Conservation (phyloP, 1,140 invertebrate genomes). For the Megalonaias nervosa region DNA sequence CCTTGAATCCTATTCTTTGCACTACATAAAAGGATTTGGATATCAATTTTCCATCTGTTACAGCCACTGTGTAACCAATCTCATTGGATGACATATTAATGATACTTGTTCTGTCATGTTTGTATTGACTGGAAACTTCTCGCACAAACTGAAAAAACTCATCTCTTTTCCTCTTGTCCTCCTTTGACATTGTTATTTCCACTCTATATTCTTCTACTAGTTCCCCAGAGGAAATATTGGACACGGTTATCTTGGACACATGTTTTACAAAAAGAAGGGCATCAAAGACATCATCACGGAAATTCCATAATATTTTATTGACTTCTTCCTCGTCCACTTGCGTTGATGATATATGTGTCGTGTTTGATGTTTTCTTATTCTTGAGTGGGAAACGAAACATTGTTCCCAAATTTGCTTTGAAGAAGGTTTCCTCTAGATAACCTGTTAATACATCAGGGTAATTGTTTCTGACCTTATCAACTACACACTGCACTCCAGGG, state of each 20-base stretch:
- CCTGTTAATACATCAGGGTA: constrained; percentile 48
- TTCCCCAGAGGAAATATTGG: constrained; percentile 25
- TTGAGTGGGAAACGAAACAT: constrained; percentile 48
- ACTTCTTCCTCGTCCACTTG: constrained; percentile 31
- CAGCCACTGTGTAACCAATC: constrained; percentile 23
- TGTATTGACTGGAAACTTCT: background rate
- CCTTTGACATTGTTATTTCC: constrained; percentile 3
- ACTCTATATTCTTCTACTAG: constrained; percentile 26
- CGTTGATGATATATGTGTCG: constrained; percentile 37
- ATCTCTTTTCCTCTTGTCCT: constrained; percentile 3
- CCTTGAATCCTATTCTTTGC: constrained; percentile 42
- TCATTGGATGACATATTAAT: constrained; percentile 20
- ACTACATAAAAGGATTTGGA: constrained; percentile 38
- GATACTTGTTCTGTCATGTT: constrained; percentile 2
- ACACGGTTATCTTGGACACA: constrained; percentile 37
- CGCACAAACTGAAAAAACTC: constrained; percentile 10
- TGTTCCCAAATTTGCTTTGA: constrained; percentile 17
- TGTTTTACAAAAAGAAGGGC: constrained; percentile 52
- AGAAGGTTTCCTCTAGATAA: constrained; percentile 30
- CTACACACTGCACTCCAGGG: constrained; percentile 46
- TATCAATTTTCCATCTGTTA: constrained; percentile 21
- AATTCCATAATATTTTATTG: constrained; percentile 36
- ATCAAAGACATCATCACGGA: constrained; percentile 45
- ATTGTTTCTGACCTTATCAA: constrained; percentile 17
- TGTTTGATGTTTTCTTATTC: constrained; percentile 39